Evolutionary conservation across 2,113 vertebrate genomes (phyloP).

Genomic region (Phasianus colchicus): DNA sequence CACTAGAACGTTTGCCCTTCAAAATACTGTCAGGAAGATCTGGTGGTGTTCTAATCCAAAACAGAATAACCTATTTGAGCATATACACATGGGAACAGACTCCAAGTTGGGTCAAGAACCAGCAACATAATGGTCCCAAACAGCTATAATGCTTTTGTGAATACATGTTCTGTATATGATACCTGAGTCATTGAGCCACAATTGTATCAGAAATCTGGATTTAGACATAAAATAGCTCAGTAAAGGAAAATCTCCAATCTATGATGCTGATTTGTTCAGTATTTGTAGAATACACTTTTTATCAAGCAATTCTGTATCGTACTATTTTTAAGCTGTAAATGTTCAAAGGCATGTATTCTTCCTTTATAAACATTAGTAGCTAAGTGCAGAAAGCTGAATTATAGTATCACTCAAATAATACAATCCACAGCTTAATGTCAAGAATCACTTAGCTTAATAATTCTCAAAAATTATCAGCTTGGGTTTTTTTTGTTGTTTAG

Average conservation of each 20-base stretch:
- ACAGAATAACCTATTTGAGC: not conserved
- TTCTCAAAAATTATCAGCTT: not conserved
- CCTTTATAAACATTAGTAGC: not conserved
- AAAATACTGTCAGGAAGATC: not conserved
- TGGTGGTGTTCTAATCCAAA: not conserved
- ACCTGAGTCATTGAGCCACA: not conserved
- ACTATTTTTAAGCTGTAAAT: not conserved
- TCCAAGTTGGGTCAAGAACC: not conserved
- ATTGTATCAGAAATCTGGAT: not conserved
- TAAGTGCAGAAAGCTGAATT: not conserved
- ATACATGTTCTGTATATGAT: fast-evolving
- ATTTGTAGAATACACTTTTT: not conserved
- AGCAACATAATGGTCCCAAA: not conserved
- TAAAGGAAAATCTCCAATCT: not conserved
- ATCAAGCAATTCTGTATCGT: not conserved
- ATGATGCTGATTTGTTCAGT: not conserved
- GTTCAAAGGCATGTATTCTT: not conserved
- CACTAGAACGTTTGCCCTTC: not conserved
- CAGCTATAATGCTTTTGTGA: not conserved
- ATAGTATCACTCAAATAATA: not conserved
- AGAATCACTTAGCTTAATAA: not conserved
- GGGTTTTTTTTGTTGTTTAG: not conserved
- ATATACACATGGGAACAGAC: not conserved
- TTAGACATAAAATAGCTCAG: not conserved
- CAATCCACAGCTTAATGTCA: not conserved